Percentiles rank a stretch among this genome's conserved stretches.
phyloP scores from a whole-genome alignment of 2,888 invertebrate genomes.

The Apocheima hispidaria region DNA sequence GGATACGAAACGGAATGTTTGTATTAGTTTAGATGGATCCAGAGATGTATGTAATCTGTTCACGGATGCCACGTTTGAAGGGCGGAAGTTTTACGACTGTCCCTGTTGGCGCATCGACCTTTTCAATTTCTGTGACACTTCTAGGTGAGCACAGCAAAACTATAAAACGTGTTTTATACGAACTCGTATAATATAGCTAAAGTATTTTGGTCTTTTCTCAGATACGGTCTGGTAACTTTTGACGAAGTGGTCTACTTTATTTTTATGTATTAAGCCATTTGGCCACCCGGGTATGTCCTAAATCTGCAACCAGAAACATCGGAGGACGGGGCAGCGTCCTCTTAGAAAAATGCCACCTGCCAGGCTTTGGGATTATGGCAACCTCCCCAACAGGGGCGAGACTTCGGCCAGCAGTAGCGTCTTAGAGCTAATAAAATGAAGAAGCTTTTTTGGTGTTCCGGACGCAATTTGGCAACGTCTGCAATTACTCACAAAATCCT shows the following conservation, averaged over 20 bases:
- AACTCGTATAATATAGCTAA: not conserved
- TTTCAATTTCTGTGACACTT: conserved; percentile 13
- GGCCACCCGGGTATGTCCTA: not conserved
- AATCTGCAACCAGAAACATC: too few species aligned
- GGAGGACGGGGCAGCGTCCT: too few species aligned
- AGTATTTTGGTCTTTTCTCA: not conserved
- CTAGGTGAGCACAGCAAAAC: conserved; percentile 10
- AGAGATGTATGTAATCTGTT: conserved; percentile 31
- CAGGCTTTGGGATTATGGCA: too few species aligned
- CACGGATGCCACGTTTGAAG: conserved; percentile 20
- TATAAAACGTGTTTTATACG: conserved; percentile 9
- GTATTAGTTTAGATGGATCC: conserved; percentile 35
- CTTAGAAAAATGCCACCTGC: too few species aligned
- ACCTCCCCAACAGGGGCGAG: too few species aligned
- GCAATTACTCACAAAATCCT: not conserved
- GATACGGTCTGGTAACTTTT: not conserved
- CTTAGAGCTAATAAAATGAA: too few species aligned
- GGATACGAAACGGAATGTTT: conserved; percentile 34
- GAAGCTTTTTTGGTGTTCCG: too few species aligned
- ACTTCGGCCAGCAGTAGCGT: too few species aligned
- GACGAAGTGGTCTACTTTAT: not conserved
- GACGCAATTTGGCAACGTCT: not conserved
- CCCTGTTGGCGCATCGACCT: conserved; percentile 16
- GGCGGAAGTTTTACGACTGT: conserved; percentile 21
- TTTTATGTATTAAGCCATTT: not conserved